Conservation (phyloP, 2,797 vertebrate genomes). For the Mus spretus region DNA sequence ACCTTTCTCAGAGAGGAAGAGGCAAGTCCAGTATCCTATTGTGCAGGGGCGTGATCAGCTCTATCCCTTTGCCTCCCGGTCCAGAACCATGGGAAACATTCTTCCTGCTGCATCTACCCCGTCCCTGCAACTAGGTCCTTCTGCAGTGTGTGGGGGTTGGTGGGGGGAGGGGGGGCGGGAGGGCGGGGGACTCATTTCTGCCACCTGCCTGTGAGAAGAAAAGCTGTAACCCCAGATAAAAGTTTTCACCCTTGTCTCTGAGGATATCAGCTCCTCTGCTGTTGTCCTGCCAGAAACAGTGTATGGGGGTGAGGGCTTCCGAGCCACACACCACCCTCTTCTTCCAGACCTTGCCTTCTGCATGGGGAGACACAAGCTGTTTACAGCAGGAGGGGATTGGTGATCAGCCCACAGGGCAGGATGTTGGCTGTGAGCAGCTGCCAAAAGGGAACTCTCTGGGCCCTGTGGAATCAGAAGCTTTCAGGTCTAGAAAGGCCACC, state of each 20-base stretch:
- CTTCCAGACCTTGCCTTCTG: slow-evolving; percentile 6
- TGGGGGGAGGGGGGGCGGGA: not conserved
- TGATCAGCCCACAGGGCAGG: slow-evolving; percentile 60
- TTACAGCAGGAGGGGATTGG: slow-evolving; percentile 49
- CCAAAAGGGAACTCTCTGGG: slow-evolving; percentile 66
- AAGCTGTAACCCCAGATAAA: slow-evolving; percentile 68
- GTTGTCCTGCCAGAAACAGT: slow-evolving; percentile 47
- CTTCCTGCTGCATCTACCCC: slow-evolving; percentile 43
- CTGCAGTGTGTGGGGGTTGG: slow-evolving; percentile 68
- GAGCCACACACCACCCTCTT: slow-evolving; percentile 20
- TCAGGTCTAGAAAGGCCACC: slow-evolving; percentile 71
- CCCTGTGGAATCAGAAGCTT: slow-evolving; percentile 57
- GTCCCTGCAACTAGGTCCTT: slow-evolving; percentile 36
- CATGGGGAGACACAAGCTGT: slow-evolving; percentile 61
- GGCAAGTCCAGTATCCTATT: slow-evolving; percentile 14
- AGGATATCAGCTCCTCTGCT: slow-evolving; percentile 36
- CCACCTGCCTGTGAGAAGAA: slow-evolving; percentile 77
- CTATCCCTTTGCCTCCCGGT: not conserved
- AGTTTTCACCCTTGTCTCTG: slow-evolving; percentile 62
- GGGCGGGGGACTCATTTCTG: slow-evolving; percentile 68
- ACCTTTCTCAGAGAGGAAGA: slow-evolving; percentile 57
- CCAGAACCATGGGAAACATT: slow-evolving; percentile 13
- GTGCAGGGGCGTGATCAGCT: not conserved
- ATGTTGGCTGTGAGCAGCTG: slow-evolving; percentile 70
- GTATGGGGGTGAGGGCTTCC: not conserved